Evolutionary conservation across 1,140 invertebrate species (phyloP), one percentile per base, ranked within the genome.

Genomic region (Pemphigus obesinymphae): DNA sequence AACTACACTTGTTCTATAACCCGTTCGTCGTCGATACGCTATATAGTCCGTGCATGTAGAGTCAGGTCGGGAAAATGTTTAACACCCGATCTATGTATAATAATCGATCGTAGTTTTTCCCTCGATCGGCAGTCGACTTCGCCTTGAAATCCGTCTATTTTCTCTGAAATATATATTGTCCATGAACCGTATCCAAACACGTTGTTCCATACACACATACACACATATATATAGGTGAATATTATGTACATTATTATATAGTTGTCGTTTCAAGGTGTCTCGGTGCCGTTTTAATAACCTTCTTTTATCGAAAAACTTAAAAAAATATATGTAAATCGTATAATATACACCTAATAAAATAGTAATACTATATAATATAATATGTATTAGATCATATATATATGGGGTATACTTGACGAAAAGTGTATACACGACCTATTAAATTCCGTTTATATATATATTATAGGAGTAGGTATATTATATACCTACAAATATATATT

Each of bases 181-280:
- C 63, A 10, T 66, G 63, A 66, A 66, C 63, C 63, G 63, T 66
- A 17, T 66, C 34, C 31, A n/a, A 66, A 66, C 26, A 23, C 4
- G 5, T 37, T 66, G 10, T 66, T 66, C n/a, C n/a, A n/a, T n/a
- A n/a, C n/a, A n/a, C n/a, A n/a, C n/a, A n/a, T n/a, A n/a, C n/a
- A n/a, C n/a, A n/a, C n/a, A n/a, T n/a, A n/a, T n/a, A n/a, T 66
- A 66, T 66, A 66, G 63, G 63, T 66, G 63, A 66, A 66, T 66
- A 66, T 23, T 6, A n/a, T 20, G 10, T 10, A 5, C 10, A 34
- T 20, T n/a, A 5, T 26, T 29, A 17, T 58, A 13, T 63, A 63
- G 29, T 63, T 34, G 61, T 63, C 58, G 37, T 70, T 15, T 70
- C 66, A 70, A 70, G 66, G 66, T 70, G 13, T 70, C 37, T n/a